Percentiles rank a stretch among this genome's conserved stretches.
phyloP scores from a whole-genome alignment of 2,113 vertebrate genomes.

The Hemicordylus capensis region DNA sequence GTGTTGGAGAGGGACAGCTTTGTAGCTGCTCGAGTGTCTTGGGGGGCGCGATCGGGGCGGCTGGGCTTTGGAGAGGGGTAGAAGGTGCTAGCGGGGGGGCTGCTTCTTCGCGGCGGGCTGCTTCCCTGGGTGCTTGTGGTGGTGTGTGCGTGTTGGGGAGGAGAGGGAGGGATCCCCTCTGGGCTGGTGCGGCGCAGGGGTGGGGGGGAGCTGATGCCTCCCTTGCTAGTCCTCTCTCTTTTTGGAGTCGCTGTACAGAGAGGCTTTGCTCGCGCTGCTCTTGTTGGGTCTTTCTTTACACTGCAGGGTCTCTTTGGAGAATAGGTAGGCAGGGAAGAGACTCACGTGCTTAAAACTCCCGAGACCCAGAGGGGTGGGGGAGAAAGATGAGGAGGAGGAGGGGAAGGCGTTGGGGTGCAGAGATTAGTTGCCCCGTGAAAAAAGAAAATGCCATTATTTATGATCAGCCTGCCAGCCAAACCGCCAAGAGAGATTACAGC shows the following conservation, averaged over 20 bases:
- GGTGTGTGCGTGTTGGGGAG: background rate
- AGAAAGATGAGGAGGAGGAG: background rate
- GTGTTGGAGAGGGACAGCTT: background rate
- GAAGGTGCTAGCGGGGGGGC: no score
- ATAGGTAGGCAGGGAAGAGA: constrained; percentile 2
- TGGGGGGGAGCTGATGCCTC: background rate
- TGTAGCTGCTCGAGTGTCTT: background rate
- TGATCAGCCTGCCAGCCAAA: background rate
- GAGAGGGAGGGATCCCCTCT: constrained; percentile 10
- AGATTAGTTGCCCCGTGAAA: background rate
- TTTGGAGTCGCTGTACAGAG: background rate
- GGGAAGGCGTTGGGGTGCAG: background rate
- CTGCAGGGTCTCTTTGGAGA: constrained; percentile 48
- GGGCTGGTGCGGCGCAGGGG: constrained; percentile 9
- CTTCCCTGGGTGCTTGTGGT: background rate
- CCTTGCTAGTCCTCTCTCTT: background rate
- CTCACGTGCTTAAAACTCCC: constrained; percentile 37
- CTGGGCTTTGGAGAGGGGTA: background rate
- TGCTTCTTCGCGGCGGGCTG: background rate
- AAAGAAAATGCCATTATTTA: background rate
- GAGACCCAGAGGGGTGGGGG: background rate
- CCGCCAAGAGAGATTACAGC: background rate
- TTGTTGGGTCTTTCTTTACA: background rate
- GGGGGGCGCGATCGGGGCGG: background rate
- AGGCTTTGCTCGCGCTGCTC: background rate